A percentile compares a stretch with the other conserved stretches of the same genome.
Evolutionary conservation across 2,113 vertebrate genomes (phyloP).

Genomic region (Tychaedon coryphoeus): DNA sequence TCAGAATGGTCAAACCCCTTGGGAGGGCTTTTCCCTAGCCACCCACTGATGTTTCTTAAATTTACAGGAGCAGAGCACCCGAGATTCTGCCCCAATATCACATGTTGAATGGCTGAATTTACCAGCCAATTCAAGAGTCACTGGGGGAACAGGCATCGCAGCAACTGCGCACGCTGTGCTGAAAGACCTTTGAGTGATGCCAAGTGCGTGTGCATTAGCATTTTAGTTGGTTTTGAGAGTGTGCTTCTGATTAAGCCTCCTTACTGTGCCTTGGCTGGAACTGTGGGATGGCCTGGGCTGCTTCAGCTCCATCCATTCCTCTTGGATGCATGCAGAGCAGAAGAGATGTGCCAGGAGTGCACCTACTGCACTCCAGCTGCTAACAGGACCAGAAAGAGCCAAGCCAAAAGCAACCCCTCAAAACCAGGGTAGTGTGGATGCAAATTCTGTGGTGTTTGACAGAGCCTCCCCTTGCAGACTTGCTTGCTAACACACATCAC

Average conservation of each 20-base stretch:
- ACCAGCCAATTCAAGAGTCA: neutral
- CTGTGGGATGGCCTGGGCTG: neutral
- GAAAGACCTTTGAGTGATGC: neutral
- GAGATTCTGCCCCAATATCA: neutral
- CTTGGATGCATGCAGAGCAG: neutral
- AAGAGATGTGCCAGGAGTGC: neutral
- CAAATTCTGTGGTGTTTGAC: neutral
- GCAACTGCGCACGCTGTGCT: neutral
- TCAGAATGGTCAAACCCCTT: neutral
- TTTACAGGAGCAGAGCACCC: neutral
- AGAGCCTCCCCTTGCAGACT: neutral
- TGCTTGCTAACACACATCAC: neutral
- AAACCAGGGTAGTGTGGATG: neutral
- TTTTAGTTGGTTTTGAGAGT: constrained; percentile 4
- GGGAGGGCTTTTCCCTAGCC: neutral
- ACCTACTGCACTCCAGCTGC: constrained; percentile 7
- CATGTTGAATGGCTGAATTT: neutral
- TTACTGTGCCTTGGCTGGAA: constrained; percentile 7
- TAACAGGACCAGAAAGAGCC: neutral
- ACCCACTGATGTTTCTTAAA: neutral
- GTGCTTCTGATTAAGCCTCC: constrained; percentile 27
- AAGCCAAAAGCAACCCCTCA: neutral
- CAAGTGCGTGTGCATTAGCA: neutral
- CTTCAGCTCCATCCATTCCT: neutral
- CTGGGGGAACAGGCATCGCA: neutral